Evolutionary conservation across 2,113 vertebrate genomes (phyloP), one percentile per base, ranked within the genome.

Genomic region (Crocuta crocuta): DNA sequence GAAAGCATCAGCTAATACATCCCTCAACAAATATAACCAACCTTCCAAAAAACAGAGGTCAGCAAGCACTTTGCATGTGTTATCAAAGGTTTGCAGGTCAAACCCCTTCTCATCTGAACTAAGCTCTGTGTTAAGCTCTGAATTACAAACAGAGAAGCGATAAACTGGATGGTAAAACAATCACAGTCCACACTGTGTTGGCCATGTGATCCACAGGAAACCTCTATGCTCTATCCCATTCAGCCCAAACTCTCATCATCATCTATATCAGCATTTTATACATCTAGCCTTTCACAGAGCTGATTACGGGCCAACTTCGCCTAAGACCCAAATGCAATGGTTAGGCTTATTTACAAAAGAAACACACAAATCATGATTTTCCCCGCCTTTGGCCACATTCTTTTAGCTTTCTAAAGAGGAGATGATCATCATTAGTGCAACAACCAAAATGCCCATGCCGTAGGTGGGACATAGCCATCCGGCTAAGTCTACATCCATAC

Each of bases 261-360:
- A 7, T 76, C 83, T 87, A 61, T 63, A 43, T 91, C 55, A 45
- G 50, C 39, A 16, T 58, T 74, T 94, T 26, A 10, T 19, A 33
- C 39, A 82, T 10, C 68, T 79, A 83, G 24, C 65, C 45, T 45
- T 88, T 93, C 66, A 23, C 13, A 35, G 80, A 95, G 61, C 79
- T 83, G 28, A 92, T 68, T 28, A 1, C 33, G 86, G 45, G 28
- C 68, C 68, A 78, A 15, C 31, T n/a, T 65, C 4, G 11, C 61
- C 28, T 50, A 26, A 83, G 85, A 94, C 68, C 39, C 23, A 89
- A 88, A n/a, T 10, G n/a, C 33, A 33, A 16, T n/a, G 26, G 2
- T 78, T 76, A 53, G 78, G 31, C 48, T 85, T 63, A 7, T 61
- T 96, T 39, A 91, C 24, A 96, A 88, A 90, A 71, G 78, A 93